Conservation (phyloP, 2,113 vertebrate genomes). For the Zosterops hypoxanthus region DNA sequence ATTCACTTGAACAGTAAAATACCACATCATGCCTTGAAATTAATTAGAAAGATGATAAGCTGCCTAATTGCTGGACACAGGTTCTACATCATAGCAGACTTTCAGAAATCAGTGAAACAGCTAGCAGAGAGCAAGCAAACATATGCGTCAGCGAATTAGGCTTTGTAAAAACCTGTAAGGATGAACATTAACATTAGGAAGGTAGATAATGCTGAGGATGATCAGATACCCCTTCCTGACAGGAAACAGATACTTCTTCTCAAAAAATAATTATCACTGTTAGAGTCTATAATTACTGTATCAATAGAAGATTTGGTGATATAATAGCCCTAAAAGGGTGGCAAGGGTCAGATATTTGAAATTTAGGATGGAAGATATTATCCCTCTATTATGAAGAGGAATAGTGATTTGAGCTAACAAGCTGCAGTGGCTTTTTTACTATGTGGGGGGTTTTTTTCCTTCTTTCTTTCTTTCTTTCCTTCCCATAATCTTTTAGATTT, state of each 20-base stretch:
- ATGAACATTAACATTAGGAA: not conserved
- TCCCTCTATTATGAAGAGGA: not conserved
- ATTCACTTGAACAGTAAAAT: not conserved
- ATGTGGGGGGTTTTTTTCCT: too few species aligned
- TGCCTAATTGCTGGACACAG: not conserved
- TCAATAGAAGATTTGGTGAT: not conserved
- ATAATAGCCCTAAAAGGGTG: not conserved
- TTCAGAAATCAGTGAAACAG: not conserved
- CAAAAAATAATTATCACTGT: not conserved
- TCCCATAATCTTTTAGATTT: not conserved
- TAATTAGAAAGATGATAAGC: not conserved
- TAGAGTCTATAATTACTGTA: not conserved
- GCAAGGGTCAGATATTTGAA: not conserved
- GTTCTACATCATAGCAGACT: not conserved
- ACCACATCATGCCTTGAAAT: not conserved
- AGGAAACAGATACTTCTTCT: not conserved
- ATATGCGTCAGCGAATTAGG: not conserved
- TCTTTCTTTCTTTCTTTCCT: not conserved
- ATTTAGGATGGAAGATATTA: not conserved
- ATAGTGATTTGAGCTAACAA: not conserved
- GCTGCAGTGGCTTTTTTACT: accelerated
- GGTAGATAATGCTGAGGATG: not conserved
- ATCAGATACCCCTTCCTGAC: not conserved
- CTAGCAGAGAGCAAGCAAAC: not conserved
- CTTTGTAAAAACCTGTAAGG: not conserved